These are phyloP conservation scores for Cottoperca gobio DNA, from an alignment of 2,797 vertebrate species.

Conservation along the genomic window DNA sequence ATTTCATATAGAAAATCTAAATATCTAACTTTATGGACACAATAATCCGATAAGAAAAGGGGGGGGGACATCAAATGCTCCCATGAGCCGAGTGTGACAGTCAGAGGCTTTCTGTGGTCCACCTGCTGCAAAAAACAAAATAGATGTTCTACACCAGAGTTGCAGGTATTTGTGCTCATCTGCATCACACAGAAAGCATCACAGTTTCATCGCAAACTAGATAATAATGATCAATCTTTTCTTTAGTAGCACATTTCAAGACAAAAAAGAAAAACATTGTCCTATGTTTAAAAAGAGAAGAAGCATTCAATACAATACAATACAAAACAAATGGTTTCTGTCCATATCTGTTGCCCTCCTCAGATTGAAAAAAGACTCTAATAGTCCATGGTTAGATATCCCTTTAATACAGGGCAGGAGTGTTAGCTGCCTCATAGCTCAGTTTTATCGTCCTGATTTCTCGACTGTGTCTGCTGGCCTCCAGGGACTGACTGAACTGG, in stretches of 20 bases:
- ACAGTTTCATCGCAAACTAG: neutral
- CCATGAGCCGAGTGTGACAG: neutral
- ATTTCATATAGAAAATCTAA: neutral
- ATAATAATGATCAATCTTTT: neutral
- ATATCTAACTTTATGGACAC: neutral
- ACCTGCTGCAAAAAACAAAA: neutral
- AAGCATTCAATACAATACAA: neutral
- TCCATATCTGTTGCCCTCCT: neutral
- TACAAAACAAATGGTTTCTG: neutral
- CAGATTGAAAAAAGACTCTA: neutral
- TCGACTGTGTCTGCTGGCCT: slow-evolving; percentile 6
- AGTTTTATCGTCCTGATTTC: slow-evolving; percentile 29
- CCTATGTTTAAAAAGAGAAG: neutral
- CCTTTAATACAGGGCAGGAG: neutral
- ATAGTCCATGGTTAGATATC: neutral
- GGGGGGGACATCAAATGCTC: neutral
- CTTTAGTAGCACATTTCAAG: neutral
- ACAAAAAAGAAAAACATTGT: neutral
- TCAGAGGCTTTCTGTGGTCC: neutral
- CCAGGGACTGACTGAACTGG: slow-evolving; percentile 2
- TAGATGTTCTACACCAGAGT: neutral
- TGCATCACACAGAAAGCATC: neutral
- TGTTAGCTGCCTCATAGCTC: slow-evolving; percentile 4
- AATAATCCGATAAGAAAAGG: no score
- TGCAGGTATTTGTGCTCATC: neutral